Percentiles rank a stretch among this genome's conserved stretches.
Evolutionary conservation across 2,888 invertebrate genomes (phyloP).

Genomic region (Ophion costatus): DNA sequence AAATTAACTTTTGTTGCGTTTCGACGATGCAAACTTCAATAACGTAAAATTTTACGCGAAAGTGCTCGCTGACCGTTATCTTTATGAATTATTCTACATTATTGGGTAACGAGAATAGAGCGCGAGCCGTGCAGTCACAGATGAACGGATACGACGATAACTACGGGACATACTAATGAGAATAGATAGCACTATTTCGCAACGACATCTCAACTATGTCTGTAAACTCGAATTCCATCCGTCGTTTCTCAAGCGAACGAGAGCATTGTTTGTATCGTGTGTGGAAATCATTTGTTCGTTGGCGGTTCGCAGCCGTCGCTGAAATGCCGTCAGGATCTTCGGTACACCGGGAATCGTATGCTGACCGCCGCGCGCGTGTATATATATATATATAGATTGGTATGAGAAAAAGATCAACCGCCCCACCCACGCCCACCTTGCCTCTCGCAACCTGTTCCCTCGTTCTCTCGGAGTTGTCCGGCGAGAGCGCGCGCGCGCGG

Average conservation of each 20-base stretch:
- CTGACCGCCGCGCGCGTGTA: slow-evolving; percentile 49
- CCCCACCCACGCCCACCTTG: slow-evolving; percentile 81
- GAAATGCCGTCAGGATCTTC: slow-evolving; percentile 38
- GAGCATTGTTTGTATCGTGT: neutral
- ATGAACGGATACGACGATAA: too few species aligned
- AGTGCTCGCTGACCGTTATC: too few species aligned
- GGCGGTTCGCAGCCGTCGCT: slow-evolving; percentile 59
- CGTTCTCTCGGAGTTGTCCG: slow-evolving; percentile 72
- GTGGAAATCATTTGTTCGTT: slow-evolving; percentile 39
- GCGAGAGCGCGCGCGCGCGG: slow-evolving; percentile 58
- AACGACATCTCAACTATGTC: neutral
- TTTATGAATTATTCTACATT: too few species aligned
- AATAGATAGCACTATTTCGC: neutral
- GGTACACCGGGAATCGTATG: slow-evolving; percentile 42
- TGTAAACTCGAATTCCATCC: neutral
- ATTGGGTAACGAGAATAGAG: too few species aligned
- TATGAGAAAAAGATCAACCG: slow-evolving; percentile 78
- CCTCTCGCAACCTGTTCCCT: slow-evolving; percentile 81
- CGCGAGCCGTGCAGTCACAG: too few species aligned
- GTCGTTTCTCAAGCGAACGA: too few species aligned
- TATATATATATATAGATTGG: slow-evolving; percentile 26
- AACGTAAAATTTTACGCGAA: too few species aligned
- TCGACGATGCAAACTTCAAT: too few species aligned
- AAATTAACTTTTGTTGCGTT: too few species aligned
- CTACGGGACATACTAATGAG: too few species aligned